Conservation (phyloP, 2,888 invertebrate species). For the Chalcosyrphus nemorum region DNA sequence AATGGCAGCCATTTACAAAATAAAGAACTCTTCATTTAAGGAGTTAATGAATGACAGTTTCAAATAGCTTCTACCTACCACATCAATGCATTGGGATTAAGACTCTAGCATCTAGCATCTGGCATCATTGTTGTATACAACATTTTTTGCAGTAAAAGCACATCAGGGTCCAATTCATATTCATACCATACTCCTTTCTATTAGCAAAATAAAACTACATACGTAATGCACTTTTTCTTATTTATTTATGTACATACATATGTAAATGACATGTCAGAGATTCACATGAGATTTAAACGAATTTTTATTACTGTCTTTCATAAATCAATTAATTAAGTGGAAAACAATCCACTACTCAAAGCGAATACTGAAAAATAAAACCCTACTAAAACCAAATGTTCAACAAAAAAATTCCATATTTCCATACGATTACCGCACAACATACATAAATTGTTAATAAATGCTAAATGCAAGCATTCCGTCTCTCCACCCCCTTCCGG, state of each 20-base stretch:
- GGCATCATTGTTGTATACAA: too few species aligned
- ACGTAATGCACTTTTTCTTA: conserved; percentile 20
- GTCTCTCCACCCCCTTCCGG: background rate
- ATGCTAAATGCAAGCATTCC: conserved; percentile 27
- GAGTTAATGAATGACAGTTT: too few species aligned
- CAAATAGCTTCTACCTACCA: too few species aligned
- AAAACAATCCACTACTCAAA: conserved; percentile 53
- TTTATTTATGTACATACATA: background rate
- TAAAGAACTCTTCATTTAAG: too few species aligned
- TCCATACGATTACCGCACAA: conserved; percentile 56
- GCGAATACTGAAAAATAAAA: background rate
- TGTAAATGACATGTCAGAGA: too few species aligned
- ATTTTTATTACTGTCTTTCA: conserved; percentile 32
- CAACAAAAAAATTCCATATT: conserved; percentile 25
- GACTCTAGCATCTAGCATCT: too few species aligned
- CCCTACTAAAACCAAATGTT: background rate
- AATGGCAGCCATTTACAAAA: too few species aligned
- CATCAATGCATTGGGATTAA: too few species aligned
- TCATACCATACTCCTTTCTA: background rate
- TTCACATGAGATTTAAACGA: background rate
- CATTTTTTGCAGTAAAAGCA: too few species aligned
- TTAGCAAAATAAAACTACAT: background rate
- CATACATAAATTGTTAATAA: conserved; percentile 46
- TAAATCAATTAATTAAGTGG: conserved; percentile 63
- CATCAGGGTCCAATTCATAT: too few species aligned